phyloP scores from a whole-genome alignment of 2,797 vertebrate species.

The Tachyglossus aculeatus region DNA sequence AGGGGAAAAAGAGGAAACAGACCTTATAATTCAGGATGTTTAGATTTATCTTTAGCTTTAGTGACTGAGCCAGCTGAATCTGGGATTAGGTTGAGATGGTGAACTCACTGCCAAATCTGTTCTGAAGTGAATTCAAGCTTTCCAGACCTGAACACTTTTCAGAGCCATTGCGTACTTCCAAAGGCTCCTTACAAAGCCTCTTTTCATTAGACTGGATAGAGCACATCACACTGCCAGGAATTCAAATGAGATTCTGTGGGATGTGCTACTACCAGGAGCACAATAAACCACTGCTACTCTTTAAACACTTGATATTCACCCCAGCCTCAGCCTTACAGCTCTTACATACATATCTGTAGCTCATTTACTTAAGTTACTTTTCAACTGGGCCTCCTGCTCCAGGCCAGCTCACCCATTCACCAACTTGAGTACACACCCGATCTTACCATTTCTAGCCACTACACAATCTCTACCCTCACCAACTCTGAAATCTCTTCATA shows the following conservation, averaged over 20 bases:
- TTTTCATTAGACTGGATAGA: slow-evolving; percentile 8
- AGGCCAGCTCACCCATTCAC: no score
- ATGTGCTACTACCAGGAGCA: slow-evolving; percentile 3
- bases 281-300: background rate
- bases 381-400: no score
- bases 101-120: slow-evolving; percentile 11
- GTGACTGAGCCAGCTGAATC: background rate
- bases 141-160: background rate
- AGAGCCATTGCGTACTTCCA: slow-evolving; percentile 25
- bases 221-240: background rate
- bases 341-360: no score
- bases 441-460: no score
- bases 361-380: no score
- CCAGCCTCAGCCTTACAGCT: no score
- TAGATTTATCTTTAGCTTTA: no score
- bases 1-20: accelerated
- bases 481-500: no score
- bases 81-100: background rate
- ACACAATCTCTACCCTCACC: no score
- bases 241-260: slow-evolving; percentile 27
- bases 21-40: slow-evolving; percentile 16
- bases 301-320: background rate
- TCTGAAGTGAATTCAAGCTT: slow-evolving; percentile 5
- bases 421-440: no score
- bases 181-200: slow-evolving; percentile 10